A percentile compares a stretch with the other conserved stretches of the same genome.
Conservation (phyloP, 2,888 invertebrate species). For the Drosophila paranaensis region DNA sequence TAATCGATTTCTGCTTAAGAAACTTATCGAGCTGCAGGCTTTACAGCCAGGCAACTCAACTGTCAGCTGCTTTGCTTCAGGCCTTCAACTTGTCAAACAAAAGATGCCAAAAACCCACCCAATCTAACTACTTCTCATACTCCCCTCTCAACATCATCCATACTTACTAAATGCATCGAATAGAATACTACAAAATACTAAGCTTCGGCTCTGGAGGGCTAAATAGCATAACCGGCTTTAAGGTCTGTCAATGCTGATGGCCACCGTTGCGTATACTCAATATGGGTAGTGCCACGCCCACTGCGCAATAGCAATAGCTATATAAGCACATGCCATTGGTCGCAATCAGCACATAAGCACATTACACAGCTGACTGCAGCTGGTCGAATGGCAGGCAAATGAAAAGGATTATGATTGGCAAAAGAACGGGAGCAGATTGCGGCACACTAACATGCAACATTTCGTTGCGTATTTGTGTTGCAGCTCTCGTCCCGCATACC, state of each 20-base stretch:
- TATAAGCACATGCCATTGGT: constrained; percentile 12
- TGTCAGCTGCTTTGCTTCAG: too few relatives aligned
- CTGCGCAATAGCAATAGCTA: constrained; percentile 1
- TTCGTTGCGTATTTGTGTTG: constrained; percentile 31
- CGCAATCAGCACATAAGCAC: constrained; percentile 29
- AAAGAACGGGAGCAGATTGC: neutral
- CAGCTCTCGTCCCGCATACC: neutral
- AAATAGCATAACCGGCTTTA: neutral
- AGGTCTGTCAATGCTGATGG: neutral
- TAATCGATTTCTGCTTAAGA: too few relatives aligned
- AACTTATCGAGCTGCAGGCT: too few relatives aligned
- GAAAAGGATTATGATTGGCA: constrained; percentile 51
- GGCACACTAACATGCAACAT: constrained; percentile 15
- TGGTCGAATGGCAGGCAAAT: neutral
- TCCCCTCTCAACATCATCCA: too few relatives aligned
- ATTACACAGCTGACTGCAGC: constrained; percentile 24
- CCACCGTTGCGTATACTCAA: neutral
- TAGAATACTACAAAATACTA: neutral
- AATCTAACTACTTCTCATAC: too few relatives aligned
- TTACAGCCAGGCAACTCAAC: too few relatives aligned
- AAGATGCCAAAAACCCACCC: too few relatives aligned
- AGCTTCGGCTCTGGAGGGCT: neutral
- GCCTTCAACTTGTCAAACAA: too few relatives aligned
- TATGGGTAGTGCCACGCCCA: constrained; percentile 27
- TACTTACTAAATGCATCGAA: neutral